Base-by-base conservation (phyloP, 2,888 invertebrate genomes). In the Stenolophus ochropezus region DNA sequence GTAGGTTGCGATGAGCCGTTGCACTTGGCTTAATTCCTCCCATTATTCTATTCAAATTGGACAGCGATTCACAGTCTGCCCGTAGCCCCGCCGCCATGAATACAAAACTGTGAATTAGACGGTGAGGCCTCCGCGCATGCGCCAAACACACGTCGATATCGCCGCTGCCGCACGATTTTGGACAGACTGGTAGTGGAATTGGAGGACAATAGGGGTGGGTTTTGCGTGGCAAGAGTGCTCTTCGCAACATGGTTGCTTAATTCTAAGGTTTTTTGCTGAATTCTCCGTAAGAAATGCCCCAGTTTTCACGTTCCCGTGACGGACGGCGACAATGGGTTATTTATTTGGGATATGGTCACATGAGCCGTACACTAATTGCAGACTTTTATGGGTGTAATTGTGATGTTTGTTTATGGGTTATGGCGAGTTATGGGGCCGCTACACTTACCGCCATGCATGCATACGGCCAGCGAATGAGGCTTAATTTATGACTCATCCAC, bases 21-120 rank as follows among this genome's bases (percentile, higher is more conserved):
- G 73, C 73, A 71, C 71, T 78, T 71, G 53, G 20, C 49, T 80
- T 73, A 80, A 80, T 73, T 80, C 56, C 80, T 23, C 11, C 79
- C 71, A 80, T 80, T 56, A 80, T 73, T 73, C 58, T 73, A 80
- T 80, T 80, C 80, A 80, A 80, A 80, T 49, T 79, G 69, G 51
- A 49, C 53, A 49, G 23, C 49, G 16, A 71, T 18, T 49, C 79
- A 79, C 79, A 79, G 69, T 69, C 69, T 71, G 11, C 23, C 47
- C 33, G 11, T 16, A 8, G 11, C 33, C 16, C 33, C n/a, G 33
- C 18, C 33, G 65, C 65, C 65, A 69, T 69, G 65, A 69, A 69
- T 42, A 78, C 58, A 65, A 42, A 78, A 23, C 61, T 33, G 58
- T 18, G 21, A 47, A 49, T 78, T 80, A 80, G 80, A 80, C 71